These are phyloP conservation scores for Sebastes dallii DNA, from an alignment of 2,797 vertebrate species.

Conservation along the genomic window DNA sequence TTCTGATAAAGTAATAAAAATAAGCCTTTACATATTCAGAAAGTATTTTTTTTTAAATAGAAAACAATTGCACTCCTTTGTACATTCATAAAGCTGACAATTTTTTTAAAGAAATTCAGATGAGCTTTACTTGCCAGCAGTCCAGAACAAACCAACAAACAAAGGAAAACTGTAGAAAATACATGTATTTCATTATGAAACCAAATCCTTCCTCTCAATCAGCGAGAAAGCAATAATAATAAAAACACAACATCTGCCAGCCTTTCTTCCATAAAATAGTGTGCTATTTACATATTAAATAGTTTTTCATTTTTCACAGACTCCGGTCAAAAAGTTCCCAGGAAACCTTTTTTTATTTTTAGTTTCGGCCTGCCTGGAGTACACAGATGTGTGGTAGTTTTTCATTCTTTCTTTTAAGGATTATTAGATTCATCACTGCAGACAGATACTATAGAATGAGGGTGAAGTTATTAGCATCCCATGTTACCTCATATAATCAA, in stretches of 20 bases:
- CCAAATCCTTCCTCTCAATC: slow-evolving; percentile 77
- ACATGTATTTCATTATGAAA: slow-evolving; percentile 81
- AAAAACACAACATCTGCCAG: slow-evolving; percentile 51
- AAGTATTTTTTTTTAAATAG: slow-evolving; percentile 81
- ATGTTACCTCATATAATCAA: slow-evolving; percentile 12
- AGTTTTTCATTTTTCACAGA: slow-evolving; percentile 71
- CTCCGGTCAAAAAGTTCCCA: slow-evolving; percentile 51
- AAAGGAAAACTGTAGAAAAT: slow-evolving; percentile 65
- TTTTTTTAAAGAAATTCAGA: slow-evolving; percentile 53
- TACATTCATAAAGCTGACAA: slow-evolving; percentile 84
- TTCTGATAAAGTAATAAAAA: slow-evolving; percentile 79
- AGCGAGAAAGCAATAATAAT: slow-evolving; percentile 74
- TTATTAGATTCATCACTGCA: slow-evolving; percentile 18
- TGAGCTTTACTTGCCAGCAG: slow-evolving; percentile 76
- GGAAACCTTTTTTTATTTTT: slow-evolving; percentile 14
- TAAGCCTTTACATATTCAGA: slow-evolving; percentile 77
- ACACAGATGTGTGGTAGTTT: slow-evolving; percentile 11
- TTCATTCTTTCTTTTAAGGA: neutral
- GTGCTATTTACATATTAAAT: slow-evolving; percentile 83
- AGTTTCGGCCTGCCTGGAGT: slow-evolving; percentile 21
- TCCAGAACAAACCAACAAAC: slow-evolving; percentile 73
- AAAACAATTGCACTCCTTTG: slow-evolving; percentile 84
- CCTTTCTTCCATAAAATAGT: slow-evolving; percentile 69
- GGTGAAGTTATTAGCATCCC: neutral
- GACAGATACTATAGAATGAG: neutral